Evolutionary conservation across 2,888 invertebrate species (phyloP).

Genomic region (Eupsilia transversa): DNA sequence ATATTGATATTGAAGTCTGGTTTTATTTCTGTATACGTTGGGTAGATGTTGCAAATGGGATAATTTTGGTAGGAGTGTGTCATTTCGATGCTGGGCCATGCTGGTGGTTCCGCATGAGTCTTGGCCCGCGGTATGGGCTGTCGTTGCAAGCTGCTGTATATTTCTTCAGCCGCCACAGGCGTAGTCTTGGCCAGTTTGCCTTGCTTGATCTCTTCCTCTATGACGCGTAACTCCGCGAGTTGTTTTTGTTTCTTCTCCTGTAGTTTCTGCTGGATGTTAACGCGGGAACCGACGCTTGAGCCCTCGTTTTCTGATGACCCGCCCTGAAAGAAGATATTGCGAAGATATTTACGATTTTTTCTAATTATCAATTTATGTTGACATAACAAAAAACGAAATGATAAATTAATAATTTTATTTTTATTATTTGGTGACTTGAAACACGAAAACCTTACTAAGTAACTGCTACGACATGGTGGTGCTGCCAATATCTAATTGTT

Average conservation of each 20-base stretch:
- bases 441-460: too few relatives aligned
- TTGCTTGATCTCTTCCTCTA: slow-evolving; percentile 96
- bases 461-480: too few relatives aligned
- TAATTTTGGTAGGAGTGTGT: slow-evolving; percentile 88
- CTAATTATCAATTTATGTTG: too few relatives aligned
- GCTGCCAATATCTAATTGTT: too few relatives aligned
- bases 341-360: too few relatives aligned
- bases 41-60: slow-evolving; percentile 84
- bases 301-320: slow-evolving; percentile 94
- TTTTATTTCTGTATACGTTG: slow-evolving; percentile 87
- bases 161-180: slow-evolving; percentile 89
- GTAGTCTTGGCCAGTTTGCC: slow-evolving; percentile 93
- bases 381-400: too few relatives aligned
- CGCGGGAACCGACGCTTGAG: slow-evolving; percentile 93
- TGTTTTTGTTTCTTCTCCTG: slow-evolving; percentile 97
- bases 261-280: slow-evolving; percentile 96
- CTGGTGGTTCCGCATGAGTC: slow-evolving; percentile 91
- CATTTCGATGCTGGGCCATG: slow-evolving; percentile 88
- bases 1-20: slow-evolving; percentile 79
- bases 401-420: too few relatives aligned
- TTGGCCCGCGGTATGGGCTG: slow-evolving; percentile 94
- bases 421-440: too few relatives aligned
- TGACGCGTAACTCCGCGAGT: slow-evolving; percentile 94
- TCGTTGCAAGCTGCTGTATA: slow-evolving; percentile 88
- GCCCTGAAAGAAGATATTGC: slow-evolving; percentile 80